Evolutionary conservation across 2,888 invertebrate species (phyloP).

Genomic region (Vanessa cardui): DNA sequence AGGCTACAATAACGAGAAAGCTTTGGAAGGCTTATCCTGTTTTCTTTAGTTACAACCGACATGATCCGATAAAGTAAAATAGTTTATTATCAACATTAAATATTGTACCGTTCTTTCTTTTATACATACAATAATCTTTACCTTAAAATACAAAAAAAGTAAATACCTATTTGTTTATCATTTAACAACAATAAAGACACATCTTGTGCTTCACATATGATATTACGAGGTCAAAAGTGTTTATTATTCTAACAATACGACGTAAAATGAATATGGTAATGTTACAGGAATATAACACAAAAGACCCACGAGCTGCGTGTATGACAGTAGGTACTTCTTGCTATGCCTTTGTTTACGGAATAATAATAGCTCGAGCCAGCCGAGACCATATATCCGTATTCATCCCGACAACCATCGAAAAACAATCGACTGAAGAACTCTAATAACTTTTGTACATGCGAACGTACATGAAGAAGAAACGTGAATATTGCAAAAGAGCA

Average conservation of each 20-base stretch:
- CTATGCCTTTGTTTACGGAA: conserved; percentile 26
- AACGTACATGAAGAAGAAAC: background rate
- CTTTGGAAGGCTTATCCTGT: too few species aligned
- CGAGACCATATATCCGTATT: conserved; percentile 20
- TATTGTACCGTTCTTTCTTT: too few species aligned
- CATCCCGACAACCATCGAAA: conserved; percentile 17
- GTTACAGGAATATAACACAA: conserved; percentile 17
- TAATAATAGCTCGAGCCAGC: conserved; percentile 23
- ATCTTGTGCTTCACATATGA: background rate
- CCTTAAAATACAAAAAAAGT: too few species aligned
- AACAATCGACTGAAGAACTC: conserved; percentile 19
- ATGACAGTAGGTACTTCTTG: conserved; percentile 8
- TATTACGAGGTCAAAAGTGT: background rate
- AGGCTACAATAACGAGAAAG: too few species aligned
- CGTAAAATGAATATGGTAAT: background rate
- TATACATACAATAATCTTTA: too few species aligned
- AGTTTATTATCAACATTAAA: too few species aligned
- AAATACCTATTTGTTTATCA: background rate
- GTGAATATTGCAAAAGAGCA: conserved; percentile 4
- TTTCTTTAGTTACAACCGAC: too few species aligned
- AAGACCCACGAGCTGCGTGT: conserved; percentile 6
- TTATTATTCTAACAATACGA: background rate
- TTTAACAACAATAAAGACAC: too few species aligned
- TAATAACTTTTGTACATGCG: conserved; percentile 12
- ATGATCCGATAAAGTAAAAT: too few species aligned